Evolutionary conservation across 37 sponge, comb jelly and placozoan genomes (phyloP), one percentile per base, ranked within the genome.

Genomic region (Hormiphora californensis): DNA sequence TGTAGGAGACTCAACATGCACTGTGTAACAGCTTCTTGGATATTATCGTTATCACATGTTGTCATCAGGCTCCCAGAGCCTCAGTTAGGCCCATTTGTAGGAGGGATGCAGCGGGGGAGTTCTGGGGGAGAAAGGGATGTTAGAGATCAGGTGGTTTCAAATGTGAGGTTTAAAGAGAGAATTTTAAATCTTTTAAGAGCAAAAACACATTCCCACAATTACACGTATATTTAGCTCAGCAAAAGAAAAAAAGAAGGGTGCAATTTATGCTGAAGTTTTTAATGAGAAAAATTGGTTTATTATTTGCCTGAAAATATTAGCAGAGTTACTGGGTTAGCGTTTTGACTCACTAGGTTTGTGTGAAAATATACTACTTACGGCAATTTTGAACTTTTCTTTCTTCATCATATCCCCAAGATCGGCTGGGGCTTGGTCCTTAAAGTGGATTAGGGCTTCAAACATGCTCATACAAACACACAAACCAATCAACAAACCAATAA

Each of bases 31-130:
- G 81, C 81, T 19, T 73, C 2, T 28, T 73, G 81, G 9, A 73
- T 73, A 36, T 33, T 33, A 46, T 39, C 46, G 35, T 73, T 33
- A 11, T 43, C 81, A 73, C 81, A 73, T 25, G 23, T 36, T 0
- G 81, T 19, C 81, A 73, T 73, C 46, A 73, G 81, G 38, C 35
- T 73, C 81, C 81, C 81, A 73, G 9, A 3, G 81, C 81, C 23
- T 73, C 81, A 28, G 81, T 73, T 40, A 73, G 81, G 44, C 81
- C 81, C 9, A 73, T 43, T n/a, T 73, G 32, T n/a, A 73, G 81
- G 27, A 73, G 81, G 27, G 81, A 73, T 1, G 81, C 9, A 1
- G 81, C 81, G 40, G 81, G 81, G 23, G 81, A 73, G 23, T 30
- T 36, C 81, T 73, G 81, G 5, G 32, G 44, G 44, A 40, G 9